A percentile compares a stretch with the other conserved stretches of the same genome.
phyloP scores from a whole-genome alignment of 1,140 invertebrate species.

The Teleopsis dalmanni region DNA sequence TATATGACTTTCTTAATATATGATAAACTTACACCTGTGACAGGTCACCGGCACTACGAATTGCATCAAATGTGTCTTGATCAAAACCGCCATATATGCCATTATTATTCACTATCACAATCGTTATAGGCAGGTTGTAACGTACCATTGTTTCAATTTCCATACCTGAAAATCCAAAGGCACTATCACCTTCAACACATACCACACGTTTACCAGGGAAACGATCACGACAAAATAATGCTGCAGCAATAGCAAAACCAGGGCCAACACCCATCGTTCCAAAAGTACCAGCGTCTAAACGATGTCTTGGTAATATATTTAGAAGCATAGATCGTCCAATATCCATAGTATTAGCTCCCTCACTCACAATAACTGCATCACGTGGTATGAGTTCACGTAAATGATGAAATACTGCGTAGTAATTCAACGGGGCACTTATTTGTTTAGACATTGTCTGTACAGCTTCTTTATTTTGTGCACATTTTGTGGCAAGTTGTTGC shows the following conservation, averaged over 20 bases:
- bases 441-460: conserved; percentile 54
- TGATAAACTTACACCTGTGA: conserved; percentile 52
- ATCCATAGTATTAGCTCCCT: conserved; percentile 98
- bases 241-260: conserved; percentile 88
- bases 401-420: conserved; percentile 83
- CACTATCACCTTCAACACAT: conserved; percentile 88
- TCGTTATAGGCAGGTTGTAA: conserved; percentile 84
- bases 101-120: conserved; percentile 93
- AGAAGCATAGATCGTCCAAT: conserved; percentile 84
- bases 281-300: conserved; percentile 87
- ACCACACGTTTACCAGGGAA: conserved; percentile 74
- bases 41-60: conserved; percentile 59
- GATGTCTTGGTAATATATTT: conserved; percentile 74
- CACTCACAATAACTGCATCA: conserved; percentile 90
- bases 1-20: conserved; percentile 2
- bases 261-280: conserved; percentile 95
- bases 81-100: conserved; percentile 87
- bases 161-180: conserved; percentile 97
- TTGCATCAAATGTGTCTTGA: conserved; percentile 61
- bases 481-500: conserved; percentile 51
- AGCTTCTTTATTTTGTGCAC: conserved; percentile 52
- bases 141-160: conserved; percentile 94
- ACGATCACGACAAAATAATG: conserved; percentile 77
- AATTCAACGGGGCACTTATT: conserved; percentile 74
- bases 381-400: conserved; percentile 65